These are phyloP conservation scores for Drosophila tristis DNA, from an alignment of 1,140 invertebrate species.

Conservation along the genomic window DNA sequence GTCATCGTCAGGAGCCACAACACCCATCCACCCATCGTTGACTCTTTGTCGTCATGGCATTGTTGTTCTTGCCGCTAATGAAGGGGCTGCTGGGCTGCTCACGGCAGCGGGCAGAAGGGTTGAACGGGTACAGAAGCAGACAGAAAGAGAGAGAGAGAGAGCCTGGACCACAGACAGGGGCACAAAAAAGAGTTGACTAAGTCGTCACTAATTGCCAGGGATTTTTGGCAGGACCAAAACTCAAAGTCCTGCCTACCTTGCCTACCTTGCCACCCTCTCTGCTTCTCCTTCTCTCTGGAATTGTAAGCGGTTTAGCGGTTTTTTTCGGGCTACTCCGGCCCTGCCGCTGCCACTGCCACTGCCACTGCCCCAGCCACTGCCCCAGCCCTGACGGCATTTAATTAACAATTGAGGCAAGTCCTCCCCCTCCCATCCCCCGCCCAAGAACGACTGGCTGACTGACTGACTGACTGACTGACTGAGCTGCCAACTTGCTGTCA, in stretches of 20 bases:
- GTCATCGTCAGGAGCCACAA: slow-evolving; percentile 1
- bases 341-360: no score
- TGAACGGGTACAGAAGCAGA: slow-evolving; percentile 38
- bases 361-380: no score
- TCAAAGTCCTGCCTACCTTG: no score
- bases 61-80: slow-evolving; percentile 44
- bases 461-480: slow-evolving; percentile 23
- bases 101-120: slow-evolving; percentile 36
- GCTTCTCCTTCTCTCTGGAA: background rate
- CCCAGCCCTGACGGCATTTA: slow-evolving; percentile 10
- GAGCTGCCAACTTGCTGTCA: slow-evolving; percentile 63
- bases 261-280: background rate
- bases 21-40: slow-evolving; percentile 18
- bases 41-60: slow-evolving; percentile 37
- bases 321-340: slow-evolving; percentile 9
- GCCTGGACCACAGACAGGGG: no score
- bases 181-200: slow-evolving; percentile 48
- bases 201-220: slow-evolving; percentile 59
- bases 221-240: slow-evolving; percentile 40
- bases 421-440: no score
- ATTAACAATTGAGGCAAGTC: slow-evolving; percentile 49
- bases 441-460: slow-evolving; percentile 9
- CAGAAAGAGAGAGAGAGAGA: no score
- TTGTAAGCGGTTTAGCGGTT: slow-evolving; percentile 60
- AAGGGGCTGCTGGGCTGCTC: slow-evolving; percentile 29